These are phyloP conservation scores for Atta colombica DNA, from an alignment of 1,140 invertebrate genomes.

Conservation along the genomic window DNA sequence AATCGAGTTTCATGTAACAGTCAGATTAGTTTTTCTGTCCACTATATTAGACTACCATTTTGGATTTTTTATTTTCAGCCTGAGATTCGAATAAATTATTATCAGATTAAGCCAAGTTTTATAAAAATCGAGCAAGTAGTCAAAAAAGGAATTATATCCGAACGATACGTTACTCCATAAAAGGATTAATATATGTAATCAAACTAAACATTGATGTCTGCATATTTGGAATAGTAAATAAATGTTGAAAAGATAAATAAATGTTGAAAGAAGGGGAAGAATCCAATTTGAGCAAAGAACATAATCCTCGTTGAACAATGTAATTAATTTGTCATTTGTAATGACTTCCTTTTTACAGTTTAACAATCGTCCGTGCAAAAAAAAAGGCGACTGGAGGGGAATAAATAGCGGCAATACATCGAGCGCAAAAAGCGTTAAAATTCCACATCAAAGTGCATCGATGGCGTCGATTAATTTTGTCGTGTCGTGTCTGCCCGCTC, in stretches of 20 bases:
- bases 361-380: background rate
- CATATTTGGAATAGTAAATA: background rate
- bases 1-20: too few species aligned
- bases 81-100: too few species aligned
- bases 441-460: slow-evolving; percentile 62
- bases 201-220: background rate
- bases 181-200: too few species aligned
- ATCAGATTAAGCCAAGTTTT: too few species aligned
- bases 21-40: too few species aligned
- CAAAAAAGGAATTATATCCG: too few species aligned
- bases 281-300: background rate
- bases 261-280: background rate
- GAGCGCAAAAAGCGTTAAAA: slow-evolving; percentile 60
- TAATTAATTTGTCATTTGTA: slow-evolving; percentile 42
- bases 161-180: too few species aligned
- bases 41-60: too few species aligned
- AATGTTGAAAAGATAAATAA: background rate
- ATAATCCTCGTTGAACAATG: background rate
- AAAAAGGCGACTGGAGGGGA: slow-evolving; percentile 21
- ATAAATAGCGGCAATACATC: slow-evolving; percentile 56
- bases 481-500: slow-evolving; percentile 50
- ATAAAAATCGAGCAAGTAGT: too few species aligned
- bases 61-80: too few species aligned
- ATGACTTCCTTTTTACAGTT: slow-evolving; percentile 28
- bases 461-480: slow-evolving; percentile 63